Conservation (phyloP, 2,888 invertebrate genomes). For the Lordiphosa fenestrarum region DNA sequence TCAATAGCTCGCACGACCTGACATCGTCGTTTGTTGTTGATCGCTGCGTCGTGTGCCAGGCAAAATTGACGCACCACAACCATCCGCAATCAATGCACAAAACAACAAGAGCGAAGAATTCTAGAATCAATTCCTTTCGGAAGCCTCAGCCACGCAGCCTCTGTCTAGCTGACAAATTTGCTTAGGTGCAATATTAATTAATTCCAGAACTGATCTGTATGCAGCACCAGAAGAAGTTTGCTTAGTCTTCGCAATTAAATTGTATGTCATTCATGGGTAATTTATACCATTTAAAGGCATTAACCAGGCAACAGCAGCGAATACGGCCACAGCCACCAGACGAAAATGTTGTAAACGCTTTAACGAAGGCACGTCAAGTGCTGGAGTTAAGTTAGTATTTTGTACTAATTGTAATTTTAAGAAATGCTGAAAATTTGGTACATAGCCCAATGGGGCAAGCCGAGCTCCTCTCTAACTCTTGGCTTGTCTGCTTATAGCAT, state of each 20-base stretch:
- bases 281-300: slow-evolving; percentile 78
- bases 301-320: slow-evolving; percentile 28
- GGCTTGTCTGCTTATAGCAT: too few relatives aligned
- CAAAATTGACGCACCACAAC: slow-evolving; percentile 63
- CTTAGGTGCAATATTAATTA: slow-evolving; percentile 77
- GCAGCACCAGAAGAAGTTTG: slow-evolving; percentile 37
- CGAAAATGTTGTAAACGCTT: too few relatives aligned
- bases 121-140: neutral
- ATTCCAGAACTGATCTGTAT: slow-evolving; percentile 54
- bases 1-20: slow-evolving; percentile 46
- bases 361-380: too few relatives aligned
- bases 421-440: too few relatives aligned
- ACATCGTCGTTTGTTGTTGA: slow-evolving; percentile 63
- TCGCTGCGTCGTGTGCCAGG: slow-evolving; percentile 66
- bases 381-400: too few relatives aligned
- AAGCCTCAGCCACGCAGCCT: slow-evolving; percentile 62
- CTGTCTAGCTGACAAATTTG: slow-evolving; percentile 78
- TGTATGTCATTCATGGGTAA: slow-evolving; percentile 80
- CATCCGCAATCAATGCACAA: slow-evolving; percentile 5
- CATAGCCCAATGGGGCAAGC: too few relatives aligned
- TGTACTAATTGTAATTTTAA: too few relatives aligned
- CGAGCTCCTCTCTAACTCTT: too few relatives aligned
- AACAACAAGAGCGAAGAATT: neutral
- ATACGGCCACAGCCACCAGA: too few relatives aligned
- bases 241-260: slow-evolving; percentile 77